Evolutionary conservation across 1,140 invertebrate genomes (phyloP).

Genomic region (Drosophila nigromelanica): DNA sequence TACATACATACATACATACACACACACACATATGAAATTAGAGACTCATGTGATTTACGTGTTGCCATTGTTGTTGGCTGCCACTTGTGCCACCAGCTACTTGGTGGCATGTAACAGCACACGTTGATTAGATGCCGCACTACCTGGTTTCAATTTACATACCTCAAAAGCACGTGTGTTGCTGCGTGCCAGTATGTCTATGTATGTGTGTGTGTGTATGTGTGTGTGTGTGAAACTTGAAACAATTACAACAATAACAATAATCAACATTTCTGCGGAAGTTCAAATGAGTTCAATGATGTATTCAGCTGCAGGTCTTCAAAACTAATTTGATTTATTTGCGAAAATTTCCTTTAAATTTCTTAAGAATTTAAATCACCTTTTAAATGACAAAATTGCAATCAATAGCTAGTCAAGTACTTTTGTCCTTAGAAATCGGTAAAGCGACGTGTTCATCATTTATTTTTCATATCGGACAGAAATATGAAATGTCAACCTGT

Average conservation of each 20-base stretch:
- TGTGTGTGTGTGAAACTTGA: constrained; percentile 61
- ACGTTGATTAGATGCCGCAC: constrained; percentile 51
- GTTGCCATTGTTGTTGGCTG: constrained; percentile 57
- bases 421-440: too few species aligned
- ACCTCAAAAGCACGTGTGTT: constrained; percentile 61
- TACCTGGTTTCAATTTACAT: constrained; percentile 69
- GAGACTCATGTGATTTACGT: constrained; percentile 71
- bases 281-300: constrained; percentile 75
- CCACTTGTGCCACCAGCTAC: constrained; percentile 9
- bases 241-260: constrained; percentile 68
- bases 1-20: too few species aligned
- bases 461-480: too few species aligned
- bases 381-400: too few species aligned
- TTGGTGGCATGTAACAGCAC: not conserved
- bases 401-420: too few species aligned
- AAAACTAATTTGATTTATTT: too few species aligned
- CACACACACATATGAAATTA: constrained; percentile 65
- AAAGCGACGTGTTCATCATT: too few species aligned
- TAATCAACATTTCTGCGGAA: constrained; percentile 58
- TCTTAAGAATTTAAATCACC: too few species aligned
- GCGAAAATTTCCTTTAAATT: too few species aligned
- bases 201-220: constrained; percentile 24
- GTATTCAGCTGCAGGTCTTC: not conserved
- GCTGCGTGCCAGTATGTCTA: constrained; percentile 15
- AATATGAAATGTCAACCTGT: too few species aligned